A percentile compares a stretch with the other conserved stretches of the same genome.
Conservation (phyloP, 2,113 vertebrate species). For the Carassius auratus region DNA sequence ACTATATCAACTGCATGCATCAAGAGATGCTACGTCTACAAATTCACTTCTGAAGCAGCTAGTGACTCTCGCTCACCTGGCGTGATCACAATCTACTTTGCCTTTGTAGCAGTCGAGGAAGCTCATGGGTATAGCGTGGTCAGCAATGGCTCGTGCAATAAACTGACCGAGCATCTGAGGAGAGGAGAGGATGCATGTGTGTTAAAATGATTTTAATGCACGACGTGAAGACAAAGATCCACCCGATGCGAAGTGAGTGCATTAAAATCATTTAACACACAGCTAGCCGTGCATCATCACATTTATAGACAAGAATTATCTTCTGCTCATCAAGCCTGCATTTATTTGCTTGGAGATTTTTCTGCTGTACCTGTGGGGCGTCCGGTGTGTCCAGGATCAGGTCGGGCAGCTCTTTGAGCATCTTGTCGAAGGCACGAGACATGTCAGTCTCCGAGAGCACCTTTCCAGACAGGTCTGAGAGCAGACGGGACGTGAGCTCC, state of each 20-base stretch:
- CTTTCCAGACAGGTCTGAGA: conserved; percentile 80
- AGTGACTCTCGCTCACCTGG: conserved; percentile 72
- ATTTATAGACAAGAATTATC: too few relatives aligned
- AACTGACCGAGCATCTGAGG: conserved; percentile 88
- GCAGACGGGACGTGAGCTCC: conserved; percentile 85
- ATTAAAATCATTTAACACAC: too few relatives aligned
- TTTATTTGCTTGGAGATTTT: not conserved
- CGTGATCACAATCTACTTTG: conserved; percentile 84
- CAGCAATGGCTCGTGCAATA: conserved; percentile 84
- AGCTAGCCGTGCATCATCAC: too few relatives aligned
- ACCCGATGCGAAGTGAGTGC: too few relatives aligned
- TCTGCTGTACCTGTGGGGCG: conserved; percentile 79
- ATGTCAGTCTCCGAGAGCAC: conserved; percentile 77
- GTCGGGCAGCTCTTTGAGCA: conserved; percentile 82
- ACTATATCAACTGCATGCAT: too few relatives aligned
- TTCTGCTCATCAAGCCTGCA: too few relatives aligned
- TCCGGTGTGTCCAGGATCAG: conserved; percentile 88
- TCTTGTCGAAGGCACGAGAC: conserved; percentile 79
- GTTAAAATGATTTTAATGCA: too few relatives aligned
- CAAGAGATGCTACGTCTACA: too few relatives aligned
- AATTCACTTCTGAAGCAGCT: too few relatives aligned
- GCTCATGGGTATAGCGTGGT: conserved; percentile 82
- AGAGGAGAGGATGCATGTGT: not conserved
- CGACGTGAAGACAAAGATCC: too few relatives aligned
- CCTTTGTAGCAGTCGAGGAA: conserved; percentile 86